Base-by-base conservation (phyloP, 2,888 invertebrate genomes). In the Isotomurus palustris region DNA sequence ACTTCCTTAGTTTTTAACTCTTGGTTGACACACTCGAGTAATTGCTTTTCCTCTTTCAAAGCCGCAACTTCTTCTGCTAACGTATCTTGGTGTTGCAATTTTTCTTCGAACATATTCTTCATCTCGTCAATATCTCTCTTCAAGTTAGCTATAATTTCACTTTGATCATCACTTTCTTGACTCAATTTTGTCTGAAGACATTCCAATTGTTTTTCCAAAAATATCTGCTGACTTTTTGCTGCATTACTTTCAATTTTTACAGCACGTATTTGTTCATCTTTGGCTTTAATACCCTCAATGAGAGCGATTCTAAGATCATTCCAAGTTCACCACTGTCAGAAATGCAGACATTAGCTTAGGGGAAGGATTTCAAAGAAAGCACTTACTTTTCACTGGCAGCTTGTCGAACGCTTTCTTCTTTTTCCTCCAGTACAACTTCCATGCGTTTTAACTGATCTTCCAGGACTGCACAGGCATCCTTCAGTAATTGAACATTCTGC, bases 81-180 rank as follows among this genome's bases (percentile, higher is more conserved):
- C 6, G 40, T 19, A 17, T 47, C n/a, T 12, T 14, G 8, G n/a
- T 8, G 29, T 2, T 12, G 10, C 3, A 47, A 12, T 36, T 53
- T 55, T 48, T 55, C 54, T 6, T 48, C 29, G n/a, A 8, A 28
- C 21, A 29, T n/a, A 12, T 19, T 38, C 25, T n/a, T 36, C 17
- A 55, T 21, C n/a, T 24, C 19, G 21, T 55, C 25, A 4, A 36
- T 5, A 32, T 56, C 47, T 1, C 21, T 17, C 41, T 32, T n/a
- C 22, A 56, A n/a, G 17, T 43, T 25, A 14, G 47, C 17, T 27
- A 47, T 47, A 3, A 47, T 4, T 4, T 25, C 8, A 3, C 4
- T 12, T 24, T 47, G 17, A 24, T 25, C 17, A 10, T 47, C 47
- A n/a, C 10, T 10, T 6, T 47, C 47, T 4, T 10, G 8, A 3